Percentiles rank a stretch among this genome's conserved stretches.
Evolutionary conservation across 2,113 vertebrate genomes (phyloP).

Genomic region (Ibidorhyncha struthersii): DNA sequence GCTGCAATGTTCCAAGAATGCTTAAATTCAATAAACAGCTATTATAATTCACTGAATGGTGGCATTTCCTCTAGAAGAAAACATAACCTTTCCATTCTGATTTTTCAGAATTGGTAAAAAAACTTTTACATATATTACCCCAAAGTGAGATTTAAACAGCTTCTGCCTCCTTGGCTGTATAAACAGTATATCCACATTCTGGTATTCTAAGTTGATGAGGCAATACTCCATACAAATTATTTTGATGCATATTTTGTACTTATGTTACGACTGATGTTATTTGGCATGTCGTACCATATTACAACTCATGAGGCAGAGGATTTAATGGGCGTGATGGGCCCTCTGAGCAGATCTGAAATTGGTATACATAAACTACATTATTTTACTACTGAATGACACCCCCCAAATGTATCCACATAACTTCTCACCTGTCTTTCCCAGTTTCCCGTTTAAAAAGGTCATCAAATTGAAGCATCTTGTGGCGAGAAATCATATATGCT

Average conservation of each 20-base stretch:
- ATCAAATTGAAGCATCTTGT: conserved; percentile 97
- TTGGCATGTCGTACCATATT: background rate
- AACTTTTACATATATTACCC: conserved; percentile 22
- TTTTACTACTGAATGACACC: background rate
- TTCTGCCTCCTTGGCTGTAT: background rate
- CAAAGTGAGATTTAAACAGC: conserved; percentile 49
- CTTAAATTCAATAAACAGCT: conserved; percentile 64
- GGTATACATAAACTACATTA: background rate
- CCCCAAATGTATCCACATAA: background rate
- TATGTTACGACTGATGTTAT: conserved; percentile 3
- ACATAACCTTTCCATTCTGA: conserved; percentile 40
- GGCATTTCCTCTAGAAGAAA: conserved; percentile 30
- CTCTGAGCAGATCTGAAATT: background rate
- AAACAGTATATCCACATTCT: background rate
- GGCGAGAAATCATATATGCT: conserved; percentile 93
- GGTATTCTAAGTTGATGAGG: background rate
- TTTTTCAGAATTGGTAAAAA: conserved; percentile 55
- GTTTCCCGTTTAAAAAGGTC: conserved; percentile 97
- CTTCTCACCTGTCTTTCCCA: conserved; percentile 92
- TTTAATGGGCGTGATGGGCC: background rate
- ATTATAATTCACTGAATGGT: conserved; percentile 59
- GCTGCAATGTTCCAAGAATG: conserved; percentile 46
- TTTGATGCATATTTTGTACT: background rate
- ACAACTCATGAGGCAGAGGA: background rate
- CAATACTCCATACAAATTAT: background rate